Percentiles rank a stretch among this genome's conserved stretches.
Evolutionary conservation across 2,113 vertebrate species (phyloP).

Genomic region (Campylomormyrus tamandua): DNA sequence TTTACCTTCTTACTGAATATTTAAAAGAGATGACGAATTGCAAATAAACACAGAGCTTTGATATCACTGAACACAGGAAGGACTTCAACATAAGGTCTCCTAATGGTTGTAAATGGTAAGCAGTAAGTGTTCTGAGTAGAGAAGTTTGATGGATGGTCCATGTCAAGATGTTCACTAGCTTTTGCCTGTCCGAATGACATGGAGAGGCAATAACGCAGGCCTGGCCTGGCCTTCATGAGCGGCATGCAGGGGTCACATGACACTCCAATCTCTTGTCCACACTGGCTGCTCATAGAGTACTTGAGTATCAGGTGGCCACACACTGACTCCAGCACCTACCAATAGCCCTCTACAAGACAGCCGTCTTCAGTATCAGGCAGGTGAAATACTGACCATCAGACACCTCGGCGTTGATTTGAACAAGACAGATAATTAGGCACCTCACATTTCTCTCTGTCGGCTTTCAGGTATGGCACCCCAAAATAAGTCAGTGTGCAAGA

Average conservation of each 20-base stretch:
- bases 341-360: neutral
- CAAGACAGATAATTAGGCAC: conserved; percentile 19
- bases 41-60: neutral
- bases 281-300: conserved; percentile 30
- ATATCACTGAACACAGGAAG: conserved; percentile 15
- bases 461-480: neutral
- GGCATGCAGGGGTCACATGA: conserved; percentile 43
- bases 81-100: conserved; percentile 37
- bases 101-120: conserved; percentile 41
- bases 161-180: conserved; percentile 52
- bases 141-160: conserved; percentile 47
- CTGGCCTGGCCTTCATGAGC: conserved; percentile 52
- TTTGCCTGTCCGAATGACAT: conserved; percentile 45
- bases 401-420: neutral
- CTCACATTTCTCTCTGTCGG: neutral
- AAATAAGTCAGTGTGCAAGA: neutral
- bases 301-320: conserved; percentile 35
- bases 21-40: neutral
- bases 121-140: conserved; percentile 35
- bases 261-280: conserved; percentile 37
- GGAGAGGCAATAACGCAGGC: conserved; percentile 56
- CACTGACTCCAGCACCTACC: conserved; percentile 17
- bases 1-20: neutral
- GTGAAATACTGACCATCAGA: conserved; percentile 12
- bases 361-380: conserved; percentile 9